Conservation (phyloP, 2,888 invertebrate genomes). For the Phengaris alcon region DNA sequence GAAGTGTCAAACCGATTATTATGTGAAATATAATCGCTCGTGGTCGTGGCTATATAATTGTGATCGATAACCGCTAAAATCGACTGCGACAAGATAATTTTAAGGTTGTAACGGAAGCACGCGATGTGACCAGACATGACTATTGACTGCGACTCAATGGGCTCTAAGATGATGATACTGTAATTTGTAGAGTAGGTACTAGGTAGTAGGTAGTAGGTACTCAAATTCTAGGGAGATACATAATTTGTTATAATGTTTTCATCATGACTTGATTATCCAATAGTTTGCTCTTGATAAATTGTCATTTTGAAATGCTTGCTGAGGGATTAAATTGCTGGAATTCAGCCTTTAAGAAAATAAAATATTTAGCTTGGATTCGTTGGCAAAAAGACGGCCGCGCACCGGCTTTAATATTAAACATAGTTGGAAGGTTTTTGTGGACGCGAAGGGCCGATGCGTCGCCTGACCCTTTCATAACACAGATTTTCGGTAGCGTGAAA, state of each 20-base stretch:
- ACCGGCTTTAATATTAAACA: slow-evolving; percentile 76
- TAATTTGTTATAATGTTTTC: neutral
- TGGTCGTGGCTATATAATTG: neutral
- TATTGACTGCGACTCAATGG: neutral
- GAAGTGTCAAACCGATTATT: slow-evolving; percentile 23
- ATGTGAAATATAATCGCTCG: slow-evolving; percentile 19
- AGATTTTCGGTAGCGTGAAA: slow-evolving; percentile 53
- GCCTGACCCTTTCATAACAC: slow-evolving; percentile 74
- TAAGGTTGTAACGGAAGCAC: neutral
- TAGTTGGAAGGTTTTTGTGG: slow-evolving; percentile 72
- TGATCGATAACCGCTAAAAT: slow-evolving; percentile 13
- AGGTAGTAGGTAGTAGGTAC: too few species aligned
- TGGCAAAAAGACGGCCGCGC: slow-evolving; percentile 49
- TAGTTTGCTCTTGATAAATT: neutral
- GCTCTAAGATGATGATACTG: neutral
- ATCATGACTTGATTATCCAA: neutral
- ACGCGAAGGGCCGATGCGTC: slow-evolving; percentile 58
- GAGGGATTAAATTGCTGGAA: neutral
- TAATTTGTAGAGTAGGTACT: too few species aligned
- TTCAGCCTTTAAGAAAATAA: slow-evolving; percentile 29
- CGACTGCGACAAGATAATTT: slow-evolving; percentile 1
- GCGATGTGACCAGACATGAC: neutral
- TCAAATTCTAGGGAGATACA: too few species aligned
- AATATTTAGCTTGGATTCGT: slow-evolving; percentile 38
- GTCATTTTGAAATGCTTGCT: neutral